Evolutionary conservation across 2,797 vertebrate species (phyloP).

Genomic region (Megaceryle alcyon): DNA sequence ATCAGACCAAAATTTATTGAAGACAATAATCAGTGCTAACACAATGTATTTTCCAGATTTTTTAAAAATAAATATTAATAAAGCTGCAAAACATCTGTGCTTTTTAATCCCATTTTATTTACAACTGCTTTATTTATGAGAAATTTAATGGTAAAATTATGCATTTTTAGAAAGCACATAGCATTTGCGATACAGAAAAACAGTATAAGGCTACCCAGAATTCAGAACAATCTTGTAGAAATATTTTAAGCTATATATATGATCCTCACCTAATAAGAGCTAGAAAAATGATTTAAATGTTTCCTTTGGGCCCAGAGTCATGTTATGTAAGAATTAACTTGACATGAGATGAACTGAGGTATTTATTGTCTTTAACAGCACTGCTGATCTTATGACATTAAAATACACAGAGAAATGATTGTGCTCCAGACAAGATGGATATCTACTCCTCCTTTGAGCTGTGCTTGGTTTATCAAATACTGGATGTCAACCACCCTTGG

Average conservation of each 20-base stretch:
- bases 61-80: neutral
- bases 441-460: neutral
- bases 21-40: neutral
- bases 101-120: neutral
- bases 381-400: neutral
- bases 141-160: neutral
- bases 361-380: neutral
- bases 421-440: neutral
- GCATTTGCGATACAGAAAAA: neutral
- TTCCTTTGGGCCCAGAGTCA: neutral
- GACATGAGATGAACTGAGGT: neutral
- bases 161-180: neutral
- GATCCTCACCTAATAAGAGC: neutral
- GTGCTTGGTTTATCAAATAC: neutral
- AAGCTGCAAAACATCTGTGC: neutral
- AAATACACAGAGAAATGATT: neutral
- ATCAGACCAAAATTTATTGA: neutral
- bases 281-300: neutral
- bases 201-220: neutral
- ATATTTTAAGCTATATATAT: neutral
- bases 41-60: neutral
- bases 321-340: neutral
- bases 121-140: neutral
- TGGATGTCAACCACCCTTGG: neutral
- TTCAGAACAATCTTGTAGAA: neutral